Percentiles rank a stretch among this genome's conserved stretches.
Conservation (phyloP, 2,888 invertebrate genomes). For the Ypsolopha sequella region DNA sequence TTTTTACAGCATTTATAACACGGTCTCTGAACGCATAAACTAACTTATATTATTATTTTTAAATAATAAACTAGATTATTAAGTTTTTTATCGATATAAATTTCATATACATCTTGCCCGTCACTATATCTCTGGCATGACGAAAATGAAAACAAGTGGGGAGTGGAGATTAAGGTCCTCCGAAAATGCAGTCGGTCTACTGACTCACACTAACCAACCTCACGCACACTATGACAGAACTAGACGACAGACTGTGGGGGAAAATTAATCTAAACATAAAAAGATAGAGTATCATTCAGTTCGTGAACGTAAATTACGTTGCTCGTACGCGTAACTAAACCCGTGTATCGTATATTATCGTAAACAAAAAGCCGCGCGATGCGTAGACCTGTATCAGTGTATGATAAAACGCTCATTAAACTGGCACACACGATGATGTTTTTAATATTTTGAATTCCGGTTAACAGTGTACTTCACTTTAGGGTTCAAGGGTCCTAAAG, state of each 20-base stretch:
- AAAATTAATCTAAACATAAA: constrained; percentile 29
- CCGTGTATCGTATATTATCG: constrained; percentile 50
- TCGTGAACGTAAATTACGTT: constrained; percentile 26
- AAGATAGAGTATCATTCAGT: constrained; percentile 12
- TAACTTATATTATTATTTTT: no score
- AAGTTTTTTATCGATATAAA: constrained; percentile 4
- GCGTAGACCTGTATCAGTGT: constrained; percentile 41
- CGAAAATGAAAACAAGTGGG: constrained; percentile 54
- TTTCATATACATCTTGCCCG: constrained; percentile 22
- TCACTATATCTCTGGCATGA: constrained; percentile 46
- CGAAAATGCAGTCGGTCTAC: constrained; percentile 56
- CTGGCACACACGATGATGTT: constrained; percentile 27
- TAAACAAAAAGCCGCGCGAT: constrained; percentile 48
- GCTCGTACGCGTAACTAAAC: constrained; percentile 43
- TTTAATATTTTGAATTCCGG: constrained; percentile 21
- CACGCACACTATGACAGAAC: constrained; percentile 28
- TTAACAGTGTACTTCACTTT: not conserved
- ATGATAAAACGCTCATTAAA: constrained; percentile 36
- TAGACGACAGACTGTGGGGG: not conserved
- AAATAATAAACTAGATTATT: no score
- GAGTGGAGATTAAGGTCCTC: constrained; percentile 51
- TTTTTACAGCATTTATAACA: no score
- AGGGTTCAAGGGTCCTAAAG: no score
- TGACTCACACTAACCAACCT: constrained; percentile 43
- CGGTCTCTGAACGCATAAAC: no score